Evolutionary conservation across 2,888 invertebrate genomes (phyloP).

Genomic region (Lepidochitona cinerea): DNA sequence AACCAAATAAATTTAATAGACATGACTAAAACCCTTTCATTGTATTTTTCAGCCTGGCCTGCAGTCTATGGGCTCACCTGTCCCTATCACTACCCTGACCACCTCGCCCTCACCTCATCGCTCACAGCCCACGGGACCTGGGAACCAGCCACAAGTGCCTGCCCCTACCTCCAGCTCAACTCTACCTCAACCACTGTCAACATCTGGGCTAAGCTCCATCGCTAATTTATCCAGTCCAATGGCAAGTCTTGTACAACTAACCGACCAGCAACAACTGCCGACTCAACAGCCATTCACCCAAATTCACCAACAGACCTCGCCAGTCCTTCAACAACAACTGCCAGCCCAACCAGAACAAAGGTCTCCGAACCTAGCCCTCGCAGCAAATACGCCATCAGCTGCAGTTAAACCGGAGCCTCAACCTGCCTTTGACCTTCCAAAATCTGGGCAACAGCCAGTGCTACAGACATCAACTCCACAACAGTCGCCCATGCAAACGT

Average conservation of each 20-base stretch:
- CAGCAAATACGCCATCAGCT: neutral
- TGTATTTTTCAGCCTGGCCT: neutral
- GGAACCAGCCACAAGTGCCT: slow-evolving; percentile 1
- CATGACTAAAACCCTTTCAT: too few relatives aligned
- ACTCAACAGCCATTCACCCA: neutral
- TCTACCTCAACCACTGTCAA: neutral
- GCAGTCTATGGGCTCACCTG: neutral
- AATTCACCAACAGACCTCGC: neutral
- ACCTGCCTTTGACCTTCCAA: neutral
- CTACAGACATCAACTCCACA: neutral
- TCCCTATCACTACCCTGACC: slow-evolving; percentile 38
- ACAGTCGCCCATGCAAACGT: neutral
- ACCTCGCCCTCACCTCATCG: slow-evolving; percentile 52
- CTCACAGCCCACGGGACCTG: slow-evolving; percentile 27
- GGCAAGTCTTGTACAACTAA: neutral
- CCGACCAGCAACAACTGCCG: neutral
- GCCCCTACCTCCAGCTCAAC: neutral
- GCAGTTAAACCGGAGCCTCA: neutral
- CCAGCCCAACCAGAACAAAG: neutral
- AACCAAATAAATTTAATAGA: too few relatives aligned
- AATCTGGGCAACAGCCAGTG: neutral
- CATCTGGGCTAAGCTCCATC: neutral
- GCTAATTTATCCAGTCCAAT: neutral
- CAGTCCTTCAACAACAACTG: too few relatives aligned
- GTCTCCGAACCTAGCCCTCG: neutral